These are phyloP conservation scores for Magallana gigas DNA, from an alignment of 1,140 invertebrate genomes.

Conservation along the genomic window DNA sequence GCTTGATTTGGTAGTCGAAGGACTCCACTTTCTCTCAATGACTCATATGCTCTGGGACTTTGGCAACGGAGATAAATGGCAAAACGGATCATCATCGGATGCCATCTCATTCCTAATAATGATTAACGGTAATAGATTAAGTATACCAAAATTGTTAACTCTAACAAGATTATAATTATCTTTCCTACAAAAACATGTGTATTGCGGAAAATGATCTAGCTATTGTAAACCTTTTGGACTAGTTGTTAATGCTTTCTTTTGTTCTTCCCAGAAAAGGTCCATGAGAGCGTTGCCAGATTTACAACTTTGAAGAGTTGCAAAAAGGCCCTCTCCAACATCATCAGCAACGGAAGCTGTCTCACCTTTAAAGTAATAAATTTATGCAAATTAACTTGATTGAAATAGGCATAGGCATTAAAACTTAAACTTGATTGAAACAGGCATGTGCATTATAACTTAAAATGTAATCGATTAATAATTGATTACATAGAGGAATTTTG, in stretches of 20 bases:
- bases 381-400: no score
- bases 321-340: slow-evolving; percentile 7
- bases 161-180: no score
- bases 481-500: slow-evolving; percentile 32
- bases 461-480: slow-evolving; percentile 49
- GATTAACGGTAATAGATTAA: no score
- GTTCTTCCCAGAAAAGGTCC: slow-evolving; percentile 33
- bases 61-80: slow-evolving; percentile 9
- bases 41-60: slow-evolving; percentile 5
- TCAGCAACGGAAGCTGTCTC: slow-evolving; percentile 10
- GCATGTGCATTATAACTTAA: neutral
- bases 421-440: no score
- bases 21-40: no score
- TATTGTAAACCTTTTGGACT: slow-evolving; percentile 31
- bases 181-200: no score
- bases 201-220: no score
- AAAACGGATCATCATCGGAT: slow-evolving; percentile 28
- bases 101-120: slow-evolving; percentile 5
- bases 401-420: no score
- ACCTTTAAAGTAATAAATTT: neutral
- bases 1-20: no score
- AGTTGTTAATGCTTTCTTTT: slow-evolving; percentile 30
- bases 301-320: slow-evolving; percentile 9
- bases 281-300: neutral
- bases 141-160: no score